Evolutionary conservation across 2,888 invertebrate genomes (phyloP), one percentile per base, ranked within the genome.

Genomic region (Eristalis pertinax): DNA sequence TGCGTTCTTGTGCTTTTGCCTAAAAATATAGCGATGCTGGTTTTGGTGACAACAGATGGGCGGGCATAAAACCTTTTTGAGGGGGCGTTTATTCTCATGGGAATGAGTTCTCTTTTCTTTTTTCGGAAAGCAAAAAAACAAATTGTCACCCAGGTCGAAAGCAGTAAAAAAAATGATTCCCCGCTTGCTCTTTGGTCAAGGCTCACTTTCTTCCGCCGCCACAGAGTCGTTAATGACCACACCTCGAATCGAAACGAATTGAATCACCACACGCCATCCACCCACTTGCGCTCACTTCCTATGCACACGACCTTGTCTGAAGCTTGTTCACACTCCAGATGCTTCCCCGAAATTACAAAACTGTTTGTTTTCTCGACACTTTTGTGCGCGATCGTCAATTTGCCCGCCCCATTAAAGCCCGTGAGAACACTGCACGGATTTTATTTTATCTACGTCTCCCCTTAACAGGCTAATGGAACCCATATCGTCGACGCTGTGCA

Each of bases 401-500:
- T 32, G 32, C 1, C 32, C 1, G 8, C 26, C 26, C 26, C 60
- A 26, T 60, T 11, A 60, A 60, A 29, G 26, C 60, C 11, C 24
- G 24, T 60, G 58, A 41, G 41, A 62, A 60, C 22, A 41, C 38
- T 70, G 10, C 38, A 41, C 58, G 13, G 24, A 15, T 38, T 41
- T 62, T 72, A 15, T 24, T 62, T 62, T 60, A 35, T 72, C 19
- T 35, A 26, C 15, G 13, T 63, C 26, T 29, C 62, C 13, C 72
- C 63, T 43, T 38, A 72, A 62, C 10, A 24, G 70, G 58, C 58
- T 58, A 70, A 58, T 60, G 15, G 26, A 26, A 13, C 26, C 60
- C 60, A 38, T 19, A 60, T 60, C 26, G 22, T 10, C 11, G 50
- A 19, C 60, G 26, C 26, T 11, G 22, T 60, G 26, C 15, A 60